Evolutionary conservation across 2,888 invertebrate genomes (phyloP), one percentile per base, ranked within the genome.

Genomic region (Tridacna crocea): DNA sequence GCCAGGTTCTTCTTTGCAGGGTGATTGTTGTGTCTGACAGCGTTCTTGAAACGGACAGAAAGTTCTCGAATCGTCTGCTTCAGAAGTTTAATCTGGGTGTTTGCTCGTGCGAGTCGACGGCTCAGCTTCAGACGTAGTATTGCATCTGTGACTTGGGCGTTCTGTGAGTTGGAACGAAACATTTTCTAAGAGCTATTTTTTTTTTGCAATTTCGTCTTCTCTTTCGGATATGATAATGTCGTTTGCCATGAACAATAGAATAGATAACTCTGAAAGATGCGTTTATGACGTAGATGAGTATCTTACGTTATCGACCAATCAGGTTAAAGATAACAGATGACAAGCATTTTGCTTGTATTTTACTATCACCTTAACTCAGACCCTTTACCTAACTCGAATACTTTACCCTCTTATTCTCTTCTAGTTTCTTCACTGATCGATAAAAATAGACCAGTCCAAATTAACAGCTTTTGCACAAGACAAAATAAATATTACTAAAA

Each of bases 61-160:
- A 84, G 84, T 19, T 61, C 63, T 24, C 81, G 73, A 10, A 84
- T 60, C 36, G 77, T 72, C 19, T 68, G 73, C 55, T 84, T 84
- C 55, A 84, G 61, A 10, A 74, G 60, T 17, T 72, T 24, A 8
- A 84, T 81, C 61, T 84, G 84, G 0, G 17, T 13, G 24, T 81
- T 79, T 26, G 66, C 47, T 17, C 77, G 72, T 27, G 48, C 48
- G 0, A 84, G 79, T 27, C 75, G 63, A n/a, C 75, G 68, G 55
- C 61, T 63, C 22, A 84, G 73, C 2, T 27, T 61, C 3, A 78
- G 72, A 15, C 74, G 36, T 24, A 61, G 12, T 10, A 70, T 70
- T 10, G 70, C 26, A 12, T 70, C 70, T 19, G 55, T 55, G 17
- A 55, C 55, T 3, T 55, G 55, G 3, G 10, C 15, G 19, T 55